Conservation (phyloP, 2,797 vertebrate species). For the Amniataba percoides region DNA sequence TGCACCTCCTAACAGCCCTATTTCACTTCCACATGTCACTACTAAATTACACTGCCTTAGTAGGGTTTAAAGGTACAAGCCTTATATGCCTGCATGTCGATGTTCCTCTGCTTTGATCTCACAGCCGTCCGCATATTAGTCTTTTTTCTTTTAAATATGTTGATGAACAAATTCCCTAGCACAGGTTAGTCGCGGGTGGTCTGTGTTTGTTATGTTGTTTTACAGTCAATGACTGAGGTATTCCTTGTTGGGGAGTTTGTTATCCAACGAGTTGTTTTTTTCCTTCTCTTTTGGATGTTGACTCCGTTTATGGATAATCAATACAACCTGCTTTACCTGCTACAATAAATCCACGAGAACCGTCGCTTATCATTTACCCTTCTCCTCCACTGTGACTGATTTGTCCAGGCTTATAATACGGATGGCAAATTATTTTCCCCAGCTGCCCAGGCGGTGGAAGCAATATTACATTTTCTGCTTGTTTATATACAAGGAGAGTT, state of each 20-base stretch:
- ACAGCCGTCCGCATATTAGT: slow-evolving; percentile 18
- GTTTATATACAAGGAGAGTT: slow-evolving; percentile 35
- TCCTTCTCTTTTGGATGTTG: slow-evolving; percentile 19
- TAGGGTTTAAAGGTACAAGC: slow-evolving; percentile 44
- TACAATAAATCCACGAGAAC: slow-evolving; percentile 37
- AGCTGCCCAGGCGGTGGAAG: slow-evolving; percentile 5
- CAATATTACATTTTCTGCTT: slow-evolving; percentile 48
- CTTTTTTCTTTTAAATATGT: slow-evolving; percentile 33
- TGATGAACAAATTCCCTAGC: slow-evolving; percentile 29
- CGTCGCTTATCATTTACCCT: slow-evolving; percentile 16
- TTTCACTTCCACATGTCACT: slow-evolving; percentile 62
- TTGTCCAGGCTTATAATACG: slow-evolving; percentile 32
- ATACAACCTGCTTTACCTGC: slow-evolving; percentile 37
- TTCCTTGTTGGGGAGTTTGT: background rate
- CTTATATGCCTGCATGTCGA: slow-evolving; percentile 1
- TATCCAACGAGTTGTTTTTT: slow-evolving; percentile 16
- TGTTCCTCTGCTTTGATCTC: slow-evolving; percentile 58
- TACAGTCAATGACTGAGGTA: background rate
- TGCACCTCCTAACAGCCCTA: slow-evolving; percentile 45
- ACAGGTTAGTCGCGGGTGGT: slow-evolving; percentile 23
- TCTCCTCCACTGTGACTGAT: slow-evolving; percentile 18
- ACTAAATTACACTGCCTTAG: slow-evolving; percentile 52
- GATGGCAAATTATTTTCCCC: slow-evolving; percentile 17
- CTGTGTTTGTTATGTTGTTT: slow-evolving; percentile 11
- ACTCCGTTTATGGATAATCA: slow-evolving; percentile 48